phyloP scores from a whole-genome alignment of 2,113 vertebrate genomes.

The Upupa epops region DNA sequence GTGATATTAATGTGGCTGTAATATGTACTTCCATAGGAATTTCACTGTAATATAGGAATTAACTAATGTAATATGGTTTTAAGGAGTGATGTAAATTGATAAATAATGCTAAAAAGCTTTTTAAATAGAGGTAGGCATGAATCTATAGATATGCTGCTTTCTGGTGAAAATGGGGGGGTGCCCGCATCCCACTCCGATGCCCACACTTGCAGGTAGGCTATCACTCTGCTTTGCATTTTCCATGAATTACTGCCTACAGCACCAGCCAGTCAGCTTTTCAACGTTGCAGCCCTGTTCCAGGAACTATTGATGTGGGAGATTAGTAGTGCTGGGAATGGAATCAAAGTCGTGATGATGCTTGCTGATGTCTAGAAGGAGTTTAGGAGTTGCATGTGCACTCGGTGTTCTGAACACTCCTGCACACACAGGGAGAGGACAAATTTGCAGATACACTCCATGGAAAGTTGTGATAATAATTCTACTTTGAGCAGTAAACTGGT shows the following conservation, averaged over 20 bases:
- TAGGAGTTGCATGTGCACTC: not conserved
- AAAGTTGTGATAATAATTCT: not conserved
- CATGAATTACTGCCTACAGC: constrained; percentile 49
- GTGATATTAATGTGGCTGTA: constrained; percentile 79
- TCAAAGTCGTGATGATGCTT: constrained; percentile 39
- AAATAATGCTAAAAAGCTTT: constrained; percentile 66
- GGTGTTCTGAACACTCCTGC: not conserved
- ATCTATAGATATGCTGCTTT: constrained; percentile 7
- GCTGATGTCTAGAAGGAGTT: not conserved
- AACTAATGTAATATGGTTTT: constrained; percentile 56
- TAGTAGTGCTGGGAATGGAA: constrained; percentile 75
- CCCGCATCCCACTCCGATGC: constrained; percentile 31
- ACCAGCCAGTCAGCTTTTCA: constrained; percentile 57
- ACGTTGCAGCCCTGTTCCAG: constrained; percentile 68
- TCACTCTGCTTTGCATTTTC: constrained; percentile 16
- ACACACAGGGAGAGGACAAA: accelerated
- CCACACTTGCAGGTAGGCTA: constrained; percentile 24
- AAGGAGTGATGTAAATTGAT: constrained; percentile 54
- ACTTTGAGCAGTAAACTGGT: not conserved
- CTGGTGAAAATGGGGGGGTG: not conserved
- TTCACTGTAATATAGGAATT: constrained; percentile 68
- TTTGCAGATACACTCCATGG: not conserved
- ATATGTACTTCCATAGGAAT: constrained; percentile 70
- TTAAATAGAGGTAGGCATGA: constrained; percentile 42
- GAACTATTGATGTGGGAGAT: constrained; percentile 64